phyloP scores from a whole-genome alignment of 2,797 vertebrate genomes.

The Rhinophrynus dorsalis region DNA sequence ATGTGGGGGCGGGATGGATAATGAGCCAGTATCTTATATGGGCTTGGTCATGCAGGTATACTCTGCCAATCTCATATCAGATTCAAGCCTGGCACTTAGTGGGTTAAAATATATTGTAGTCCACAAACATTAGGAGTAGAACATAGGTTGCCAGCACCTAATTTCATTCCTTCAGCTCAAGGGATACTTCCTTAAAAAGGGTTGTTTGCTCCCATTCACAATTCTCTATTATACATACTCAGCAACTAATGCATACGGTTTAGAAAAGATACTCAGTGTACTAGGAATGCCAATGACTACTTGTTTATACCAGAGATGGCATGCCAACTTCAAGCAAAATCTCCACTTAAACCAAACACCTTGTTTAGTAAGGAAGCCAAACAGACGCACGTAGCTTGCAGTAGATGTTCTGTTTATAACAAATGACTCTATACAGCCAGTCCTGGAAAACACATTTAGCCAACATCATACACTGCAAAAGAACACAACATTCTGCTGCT shows the following conservation, averaged over 20 bases:
- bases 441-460: background rate
- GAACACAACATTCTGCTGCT: background rate
- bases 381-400: background rate
- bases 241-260: background rate
- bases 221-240: too few species aligned
- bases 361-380: background rate
- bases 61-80: too few species aligned
- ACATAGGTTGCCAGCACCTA: too few species aligned
- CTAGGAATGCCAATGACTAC: background rate
- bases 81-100: too few species aligned
- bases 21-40: too few species aligned
- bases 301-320: background rate
- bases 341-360: background rate
- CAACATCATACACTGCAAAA: background rate
- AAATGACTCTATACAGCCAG: background rate
- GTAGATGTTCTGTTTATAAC: background rate
- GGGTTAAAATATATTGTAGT: too few species aligned
- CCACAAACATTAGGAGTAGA: too few species aligned
- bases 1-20: too few species aligned
- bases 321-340: background rate
- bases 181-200: too few species aligned
- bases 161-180: too few species aligned
- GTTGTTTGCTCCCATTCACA: too few species aligned
- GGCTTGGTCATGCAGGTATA: too few species aligned
- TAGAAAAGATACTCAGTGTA: background rate